Conservation (phyloP, 2,888 invertebrate genomes). For the Andricus curvator region DNA sequence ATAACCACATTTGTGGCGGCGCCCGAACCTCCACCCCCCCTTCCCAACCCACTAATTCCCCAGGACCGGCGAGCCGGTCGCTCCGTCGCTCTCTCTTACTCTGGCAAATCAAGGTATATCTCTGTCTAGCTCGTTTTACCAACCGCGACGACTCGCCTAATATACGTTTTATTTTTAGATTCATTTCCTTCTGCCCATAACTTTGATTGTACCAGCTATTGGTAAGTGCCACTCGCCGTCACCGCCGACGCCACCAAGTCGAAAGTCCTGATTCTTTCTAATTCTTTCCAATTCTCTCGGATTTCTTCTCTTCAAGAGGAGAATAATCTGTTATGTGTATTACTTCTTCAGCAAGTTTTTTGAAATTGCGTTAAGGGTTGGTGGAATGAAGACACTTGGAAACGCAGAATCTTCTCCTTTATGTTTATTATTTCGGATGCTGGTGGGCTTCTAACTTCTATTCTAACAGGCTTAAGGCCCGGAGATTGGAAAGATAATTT, state of each 20-base stretch:
- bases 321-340: too few relatives aligned
- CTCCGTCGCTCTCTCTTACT: neutral
- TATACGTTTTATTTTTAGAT: slow-evolving; percentile 72
- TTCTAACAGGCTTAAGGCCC: neutral
- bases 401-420: neutral
- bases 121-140: slow-evolving; percentile 47
- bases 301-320: neutral
- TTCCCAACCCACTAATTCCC: slow-evolving; percentile 60
- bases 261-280: slow-evolving; percentile 33
- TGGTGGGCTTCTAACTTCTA: too few relatives aligned
- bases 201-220: slow-evolving; percentile 63
- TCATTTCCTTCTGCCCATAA: slow-evolving; percentile 69
- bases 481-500: neutral
- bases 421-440: too few relatives aligned
- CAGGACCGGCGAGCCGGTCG: slow-evolving; percentile 17
- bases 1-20: slow-evolving; percentile 62
- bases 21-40: slow-evolving; percentile 71
- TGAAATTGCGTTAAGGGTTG: too few relatives aligned
- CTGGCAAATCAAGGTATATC: neutral
- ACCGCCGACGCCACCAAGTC: slow-evolving; percentile 49
- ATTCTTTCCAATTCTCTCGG: slow-evolving; percentile 1
- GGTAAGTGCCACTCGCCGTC: slow-evolving; percentile 55
- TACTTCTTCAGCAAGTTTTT: too few relatives aligned
- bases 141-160: slow-evolving; percentile 66
- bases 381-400: neutral